Conservation (phyloP, 2,888 invertebrate species). For the Lasioglossum lativentre region DNA sequence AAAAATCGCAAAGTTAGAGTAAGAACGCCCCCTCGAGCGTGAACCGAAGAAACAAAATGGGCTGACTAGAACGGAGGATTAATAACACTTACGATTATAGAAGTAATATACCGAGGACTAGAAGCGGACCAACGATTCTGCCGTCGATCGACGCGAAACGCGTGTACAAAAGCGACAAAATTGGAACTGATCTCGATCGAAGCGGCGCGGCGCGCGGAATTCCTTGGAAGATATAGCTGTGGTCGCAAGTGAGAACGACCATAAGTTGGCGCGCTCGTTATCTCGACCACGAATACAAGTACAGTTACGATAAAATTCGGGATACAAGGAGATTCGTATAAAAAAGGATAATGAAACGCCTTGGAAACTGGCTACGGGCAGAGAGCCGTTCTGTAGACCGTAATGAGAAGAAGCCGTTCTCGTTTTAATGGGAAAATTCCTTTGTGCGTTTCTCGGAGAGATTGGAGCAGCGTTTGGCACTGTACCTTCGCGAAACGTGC, state of each 20-base stretch:
- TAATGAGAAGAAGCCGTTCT: slow-evolving; percentile 33
- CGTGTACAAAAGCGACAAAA: slow-evolving; percentile 19
- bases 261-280: not conserved
- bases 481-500: not conserved
- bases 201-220: slow-evolving; percentile 13
- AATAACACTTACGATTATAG: slow-evolving; percentile 42
- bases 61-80: slow-evolving; percentile 61
- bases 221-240: slow-evolving; percentile 39
- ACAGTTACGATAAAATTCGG: slow-evolving; percentile 13
- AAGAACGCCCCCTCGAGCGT: not conserved
- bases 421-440: slow-evolving; percentile 35
- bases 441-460: slow-evolving; percentile 45
- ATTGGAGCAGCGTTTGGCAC: not conserved
- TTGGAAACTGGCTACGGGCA: not conserved
- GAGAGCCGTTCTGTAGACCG: slow-evolving; percentile 29
- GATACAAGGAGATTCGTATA: not conserved
- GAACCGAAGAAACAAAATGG: slow-evolving; percentile 24
- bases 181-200: slow-evolving; percentile 11
- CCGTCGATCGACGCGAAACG: not conserved
- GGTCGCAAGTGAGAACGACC: not conserved
- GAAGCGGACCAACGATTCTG: slow-evolving; percentile 56
- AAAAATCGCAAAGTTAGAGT: not conserved
- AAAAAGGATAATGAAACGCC: not conserved
- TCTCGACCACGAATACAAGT: not conserved
- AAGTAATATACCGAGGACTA: slow-evolving; percentile 68